Evolutionary conservation across 2,113 vertebrate species (phyloP).

Genomic region (Scortum barcoo): DNA sequence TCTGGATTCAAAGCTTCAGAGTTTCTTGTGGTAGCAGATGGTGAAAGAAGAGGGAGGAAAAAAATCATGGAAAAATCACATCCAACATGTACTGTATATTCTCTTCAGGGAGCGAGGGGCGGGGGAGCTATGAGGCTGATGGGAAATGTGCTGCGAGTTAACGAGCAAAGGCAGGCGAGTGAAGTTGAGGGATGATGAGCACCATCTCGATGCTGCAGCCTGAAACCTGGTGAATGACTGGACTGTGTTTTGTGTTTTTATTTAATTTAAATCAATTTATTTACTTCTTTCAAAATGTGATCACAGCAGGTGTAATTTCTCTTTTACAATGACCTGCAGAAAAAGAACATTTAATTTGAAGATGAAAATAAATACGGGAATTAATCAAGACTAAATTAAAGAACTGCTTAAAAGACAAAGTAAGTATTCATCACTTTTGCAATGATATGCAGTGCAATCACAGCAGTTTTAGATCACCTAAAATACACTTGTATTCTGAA

Average conservation of each 20-base stretch:
- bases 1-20: background rate
- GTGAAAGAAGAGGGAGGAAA: background rate
- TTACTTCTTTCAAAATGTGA: background rate
- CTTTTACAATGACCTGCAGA: background rate
- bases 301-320: background rate
- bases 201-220: background rate
- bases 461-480: background rate
- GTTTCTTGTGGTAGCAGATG: slow-evolving; percentile 37
- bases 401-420: background rate
- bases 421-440: background rate
- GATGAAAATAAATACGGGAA: background rate
- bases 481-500: background rate
- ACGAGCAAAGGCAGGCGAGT: slow-evolving; percentile 35
- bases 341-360: background rate
- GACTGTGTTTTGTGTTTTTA: background rate
- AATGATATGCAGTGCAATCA: background rate
- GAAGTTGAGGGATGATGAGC: slow-evolving; percentile 17
- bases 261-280: background rate
- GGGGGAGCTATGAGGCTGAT: slow-evolving; percentile 47
- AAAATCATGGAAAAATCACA: slow-evolving; percentile 20
- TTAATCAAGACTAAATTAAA: background rate
- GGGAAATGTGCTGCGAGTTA: slow-evolving; percentile 40
- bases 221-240: background rate
- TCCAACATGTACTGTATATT: slow-evolving; percentile 22
- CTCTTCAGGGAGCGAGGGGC: slow-evolving; percentile 7